Base-by-base conservation (phyloP, 2,113 vertebrate species). In the Tupaia chinensis region DNA sequence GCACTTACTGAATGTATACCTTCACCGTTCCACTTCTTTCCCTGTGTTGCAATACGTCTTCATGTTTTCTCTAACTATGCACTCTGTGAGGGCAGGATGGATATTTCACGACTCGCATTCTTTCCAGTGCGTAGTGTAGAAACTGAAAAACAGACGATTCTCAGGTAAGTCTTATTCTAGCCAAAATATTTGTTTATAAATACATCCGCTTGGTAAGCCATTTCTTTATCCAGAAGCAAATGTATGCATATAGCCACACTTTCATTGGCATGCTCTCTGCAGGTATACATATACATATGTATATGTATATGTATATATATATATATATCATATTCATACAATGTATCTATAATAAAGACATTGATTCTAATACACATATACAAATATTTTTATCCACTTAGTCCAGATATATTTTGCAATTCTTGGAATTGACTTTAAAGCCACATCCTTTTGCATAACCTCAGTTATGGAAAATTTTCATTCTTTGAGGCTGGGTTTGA, bases 401-500 rank as follows among this genome's bases (percentile, higher is more conserved):
- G 15, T 84, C 17, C 88, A 25, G 32, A 53, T 20, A 27, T 54
- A 54, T 76, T 89, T 85, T 85, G 6, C 77, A 73, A 70, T 72
- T 77, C 23, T 89, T 86, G 63, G 14, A 93, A 86, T 27, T 80
- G 72, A 32, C 22, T 60, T 93, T 14, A 91, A 58, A 94, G 20
- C 70, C 27, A 66, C n/a, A 27, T 65, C 32, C 73, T 34, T 88
- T 85, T 87, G 34, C 44, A 22, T 79, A 16, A 44, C 19, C 86
- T 87, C 20, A 74, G 7, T 66, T 86, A 32, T 80, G 54, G 44
- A 86, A 90, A 82, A 65, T 83, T 34, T 72, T 94, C 29, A 86
- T 95, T 9, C 61, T 94, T 65, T 86, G 72, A 95, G 20, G 19
- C 68, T 87, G 60, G 70, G 27, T 87, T 96, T 92, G 80, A 77